A percentile compares a stretch with the other conserved stretches of the same genome.
Evolutionary conservation across 1,140 invertebrate species (phyloP).

Genomic region (Drosophila littoralis): DNA sequence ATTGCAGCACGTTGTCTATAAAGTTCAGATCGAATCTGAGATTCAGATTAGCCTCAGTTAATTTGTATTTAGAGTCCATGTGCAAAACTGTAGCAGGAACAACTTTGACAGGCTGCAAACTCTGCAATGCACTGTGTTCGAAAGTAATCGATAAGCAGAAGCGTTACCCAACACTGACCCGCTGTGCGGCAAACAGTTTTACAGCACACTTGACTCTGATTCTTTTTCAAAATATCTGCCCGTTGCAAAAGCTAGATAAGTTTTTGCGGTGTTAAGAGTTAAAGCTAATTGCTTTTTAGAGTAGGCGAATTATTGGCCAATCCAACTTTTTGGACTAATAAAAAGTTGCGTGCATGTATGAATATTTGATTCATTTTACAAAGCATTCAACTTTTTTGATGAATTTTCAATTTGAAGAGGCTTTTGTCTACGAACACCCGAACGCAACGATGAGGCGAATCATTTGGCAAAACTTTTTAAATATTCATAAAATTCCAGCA

Average conservation of each 20-base stretch:
- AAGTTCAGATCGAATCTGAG: constrained; percentile 3
- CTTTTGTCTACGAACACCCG: constrained; percentile 57
- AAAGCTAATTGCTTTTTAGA: constrained; percentile 71
- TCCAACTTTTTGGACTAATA: constrained; percentile 73
- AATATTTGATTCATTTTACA: constrained; percentile 78
- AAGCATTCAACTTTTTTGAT: constrained; percentile 78
- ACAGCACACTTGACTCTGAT: constrained; percentile 6
- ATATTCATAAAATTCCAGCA: constrained; percentile 79
- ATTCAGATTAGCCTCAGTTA: neutral
- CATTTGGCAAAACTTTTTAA: constrained; percentile 70
- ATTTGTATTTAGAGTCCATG: constrained; percentile 4
- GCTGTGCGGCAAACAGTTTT: neutral
- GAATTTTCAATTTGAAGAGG: constrained; percentile 78
- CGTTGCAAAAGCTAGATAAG: constrained; percentile 24
- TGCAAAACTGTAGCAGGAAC: neutral
- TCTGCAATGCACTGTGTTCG: neutral
- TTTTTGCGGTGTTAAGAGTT: constrained; percentile 33
- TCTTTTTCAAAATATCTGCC: neutral
- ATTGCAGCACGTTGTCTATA: constrained; percentile 8
- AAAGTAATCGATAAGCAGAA: constrained; percentile 14
- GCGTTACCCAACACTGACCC: constrained; percentile 16
- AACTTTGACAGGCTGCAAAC: neutral
- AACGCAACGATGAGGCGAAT: constrained; percentile 46
- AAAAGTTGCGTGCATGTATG: constrained; percentile 72
- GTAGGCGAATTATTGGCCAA: constrained; percentile 64